Evolutionary conservation across 2,888 invertebrate genomes (phyloP), one percentile per base, ranked within the genome.

Genomic region (Microctonus aethiopoides): DNA sequence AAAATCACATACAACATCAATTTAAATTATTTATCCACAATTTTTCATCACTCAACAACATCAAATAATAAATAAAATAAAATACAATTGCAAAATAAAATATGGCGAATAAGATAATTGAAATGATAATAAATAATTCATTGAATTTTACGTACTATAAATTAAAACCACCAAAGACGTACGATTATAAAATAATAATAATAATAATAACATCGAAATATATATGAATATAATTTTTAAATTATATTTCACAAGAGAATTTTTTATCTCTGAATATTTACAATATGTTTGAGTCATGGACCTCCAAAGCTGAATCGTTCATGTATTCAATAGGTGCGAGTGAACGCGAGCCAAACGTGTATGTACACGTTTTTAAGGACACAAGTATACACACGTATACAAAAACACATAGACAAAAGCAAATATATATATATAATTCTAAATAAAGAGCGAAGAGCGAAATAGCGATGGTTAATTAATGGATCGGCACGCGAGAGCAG

Each of bases 401-500:
- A n/a, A n/a, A 9, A 61, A 60, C 7, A 39, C 39, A 39, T n/a
- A 39, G 22, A 52, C 59, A 66, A 52, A 69, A 70, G 71, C 69
- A 71, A 1, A 70, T 67, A 68, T 52, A 56, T 46, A 54, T 6
- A 2, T 32, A 10, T 6, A 29, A n/a, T 11, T 56, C 34, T 24
- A 68, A 36, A 61, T 60, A 29, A 24, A 10, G 62, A 36, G 51
- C n/a, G 63, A 62, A 56, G 67, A 69, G 51, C 52, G 68, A 71
- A 72, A 77, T 76, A 73, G 74, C 74, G 75, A 78, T 76, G 80
- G 80, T 79, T 83, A 82, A 85, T 84, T 84, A 83, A 84, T 81
- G 81, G 80, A 83, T 82, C 80, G 83, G 82, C 83, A 82, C 83
- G 82, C 80, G 83, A 83, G 78, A 70, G 73, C 76, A 78, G 74